A percentile compares a stretch with the other conserved stretches of the same genome.
Conservation (phyloP, 2,797 vertebrate species). For the Miichthys miiuy region DNA sequence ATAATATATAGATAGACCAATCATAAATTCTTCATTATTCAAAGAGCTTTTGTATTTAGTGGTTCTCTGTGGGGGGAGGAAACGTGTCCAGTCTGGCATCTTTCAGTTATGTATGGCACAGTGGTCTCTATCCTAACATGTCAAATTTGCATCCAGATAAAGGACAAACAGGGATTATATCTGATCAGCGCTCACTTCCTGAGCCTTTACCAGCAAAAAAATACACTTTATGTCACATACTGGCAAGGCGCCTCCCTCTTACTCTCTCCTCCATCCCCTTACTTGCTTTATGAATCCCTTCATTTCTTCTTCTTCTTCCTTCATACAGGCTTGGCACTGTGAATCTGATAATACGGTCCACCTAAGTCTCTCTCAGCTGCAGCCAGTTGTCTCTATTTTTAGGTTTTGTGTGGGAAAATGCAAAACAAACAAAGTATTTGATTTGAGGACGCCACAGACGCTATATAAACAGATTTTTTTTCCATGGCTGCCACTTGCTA, state of each 20-base stretch:
- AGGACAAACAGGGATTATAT: slow-evolving; percentile 33
- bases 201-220: slow-evolving; percentile 42
- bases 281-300: slow-evolving; percentile 37
- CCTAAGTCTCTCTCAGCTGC: slow-evolving; percentile 25
- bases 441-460: slow-evolving; percentile 31
- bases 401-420: slow-evolving; percentile 15
- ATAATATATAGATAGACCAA: slow-evolving; percentile 71
- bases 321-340: slow-evolving; percentile 72
- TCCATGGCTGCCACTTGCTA: slow-evolving; percentile 30
- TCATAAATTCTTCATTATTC: slow-evolving; percentile 69
- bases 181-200: slow-evolving; percentile 33
- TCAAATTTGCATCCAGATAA: slow-evolving; percentile 37
- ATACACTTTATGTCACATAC: slow-evolving; percentile 48
- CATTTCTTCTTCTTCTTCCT: slow-evolving; percentile 38
- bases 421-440: slow-evolving; percentile 21
- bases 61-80: slow-evolving; percentile 63
- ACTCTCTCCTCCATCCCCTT: slow-evolving; percentile 7
- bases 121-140: slow-evolving; percentile 67
- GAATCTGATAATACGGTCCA: slow-evolving; percentile 52
- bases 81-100: slow-evolving; percentile 54
- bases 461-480: slow-evolving; percentile 9
- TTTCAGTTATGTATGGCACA: slow-evolving; percentile 79
- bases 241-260: slow-evolving; percentile 11
- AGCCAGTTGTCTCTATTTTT: slow-evolving; percentile 41
- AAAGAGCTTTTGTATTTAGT: slow-evolving; percentile 70